Evolutionary conservation across 2,888 invertebrate genomes (phyloP), one percentile per base, ranked within the genome.

Genomic region (Microctonus brassicae): DNA sequence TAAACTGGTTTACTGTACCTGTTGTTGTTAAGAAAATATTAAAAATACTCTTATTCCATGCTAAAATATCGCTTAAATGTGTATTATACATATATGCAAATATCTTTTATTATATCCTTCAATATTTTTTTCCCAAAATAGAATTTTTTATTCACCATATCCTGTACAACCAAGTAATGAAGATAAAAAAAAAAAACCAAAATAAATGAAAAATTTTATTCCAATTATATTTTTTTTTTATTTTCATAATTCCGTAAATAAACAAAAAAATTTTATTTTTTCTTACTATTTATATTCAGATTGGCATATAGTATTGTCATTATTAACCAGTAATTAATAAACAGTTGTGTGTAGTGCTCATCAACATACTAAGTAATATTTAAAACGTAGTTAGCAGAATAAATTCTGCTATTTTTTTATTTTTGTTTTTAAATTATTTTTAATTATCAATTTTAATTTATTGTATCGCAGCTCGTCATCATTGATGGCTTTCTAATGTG

Each of bases 1-100:
- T 85, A 85, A 85, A 83, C 82, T 84, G 84, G 81, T 85, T 76
- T 84, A 83, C 79, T 85, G 85, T 86, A 86, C 86, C 86, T 86
- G 86, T 85, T 86, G 83, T 85, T 86, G 86, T 85, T 86, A 84
- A 85, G 80, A 80, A 83, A 81, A 83, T 74, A 76, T 84, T 84
- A 86, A 84, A 84, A 84, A 82, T 81, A 85, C 79, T 85, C 84
- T 85, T 85, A 86, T 84, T 84, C 85, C 84, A 85, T 79, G 84
- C 83, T 85, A 83, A 47, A 47, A 81, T 7, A 61, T 69, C 75
- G 80, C 80, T 83, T 81, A 75, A 73, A n/a, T n/a, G n/a, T 73
- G 53, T 71, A 55, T 62, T 69, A 65, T 58, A 47, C 17, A 73
- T 72, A 78, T 78, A 77, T 79, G 77, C 79, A 80, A 74, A 75